Percentiles rank a stretch among this genome's conserved stretches.
These are phyloP conservation scores for Amblyteles armatorius DNA, from an alignment of 2,888 invertebrate species.

Conservation along the genomic window DNA sequence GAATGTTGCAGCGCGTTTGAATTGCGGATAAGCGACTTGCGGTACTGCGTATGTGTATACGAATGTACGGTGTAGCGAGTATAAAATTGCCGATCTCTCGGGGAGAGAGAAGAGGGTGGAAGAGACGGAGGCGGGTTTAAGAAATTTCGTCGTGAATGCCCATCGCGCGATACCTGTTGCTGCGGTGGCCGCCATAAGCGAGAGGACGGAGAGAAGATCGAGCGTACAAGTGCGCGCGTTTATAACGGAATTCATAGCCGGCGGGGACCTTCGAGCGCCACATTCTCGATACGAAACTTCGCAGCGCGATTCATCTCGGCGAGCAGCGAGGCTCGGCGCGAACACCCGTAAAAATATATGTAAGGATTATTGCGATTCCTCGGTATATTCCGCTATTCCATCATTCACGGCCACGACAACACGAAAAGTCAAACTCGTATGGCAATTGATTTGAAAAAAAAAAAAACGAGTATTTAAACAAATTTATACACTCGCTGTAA, in stretches of 20 bases:
- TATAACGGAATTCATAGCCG: conserved; percentile 83
- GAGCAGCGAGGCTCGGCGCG: conserved; percentile 35
- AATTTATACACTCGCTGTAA: not conserved
- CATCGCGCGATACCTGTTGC: conserved; percentile 59
- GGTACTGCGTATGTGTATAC: not conserved
- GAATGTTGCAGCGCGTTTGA: conserved; percentile 32
- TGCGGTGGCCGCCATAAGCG: conserved; percentile 45
- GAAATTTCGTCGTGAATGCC: conserved; percentile 71
- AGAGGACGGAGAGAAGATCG: conserved; percentile 70
- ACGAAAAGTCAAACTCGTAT: not conserved
- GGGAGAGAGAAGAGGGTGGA: conserved; percentile 23
- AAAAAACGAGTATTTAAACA: not conserved
- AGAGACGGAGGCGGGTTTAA: conserved; percentile 55
- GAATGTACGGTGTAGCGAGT: not conserved
- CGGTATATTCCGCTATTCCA: not conserved
- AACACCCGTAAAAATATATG: conserved; percentile 50
- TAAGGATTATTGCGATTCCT: conserved; percentile 34
- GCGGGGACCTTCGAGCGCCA: conserved; percentile 76
- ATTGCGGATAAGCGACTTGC: not conserved
- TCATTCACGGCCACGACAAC: not conserved
- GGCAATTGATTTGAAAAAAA: not conserved
- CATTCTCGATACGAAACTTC: conserved; percentile 75
- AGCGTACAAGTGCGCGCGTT: conserved; percentile 80
- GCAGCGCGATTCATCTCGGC: conserved; percentile 50
- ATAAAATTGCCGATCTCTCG: conserved; percentile 61